phyloP scores from a whole-genome alignment of 64 coral and sea anemone species.

The Stylophora pistillata region DNA sequence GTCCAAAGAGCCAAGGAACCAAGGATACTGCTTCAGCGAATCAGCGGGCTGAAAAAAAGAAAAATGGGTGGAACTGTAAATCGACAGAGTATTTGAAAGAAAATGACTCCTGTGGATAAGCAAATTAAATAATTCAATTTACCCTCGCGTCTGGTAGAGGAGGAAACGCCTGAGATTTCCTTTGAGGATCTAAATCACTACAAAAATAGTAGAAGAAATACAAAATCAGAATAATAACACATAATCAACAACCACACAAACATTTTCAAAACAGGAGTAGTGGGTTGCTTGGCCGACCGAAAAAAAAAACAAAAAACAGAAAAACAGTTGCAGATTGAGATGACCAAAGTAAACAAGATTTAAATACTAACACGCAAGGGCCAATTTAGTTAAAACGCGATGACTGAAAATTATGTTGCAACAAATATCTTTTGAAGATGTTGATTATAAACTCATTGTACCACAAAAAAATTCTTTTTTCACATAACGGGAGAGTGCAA shows the following conservation, averaged over 20 bases:
- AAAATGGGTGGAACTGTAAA: background rate
- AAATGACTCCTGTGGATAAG: too few relatives aligned
- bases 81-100: background rate
- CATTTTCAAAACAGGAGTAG: background rate
- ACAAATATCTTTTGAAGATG: too few relatives aligned
- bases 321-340: too few relatives aligned
- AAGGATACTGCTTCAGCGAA: conserved; percentile 54
- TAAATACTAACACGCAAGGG: too few relatives aligned
- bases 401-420: too few relatives aligned
- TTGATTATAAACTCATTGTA: too few relatives aligned
- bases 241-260: background rate
- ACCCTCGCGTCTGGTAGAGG: background rate
- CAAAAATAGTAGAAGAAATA: background rate
- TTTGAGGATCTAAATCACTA: background rate
- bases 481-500: too few relatives aligned
- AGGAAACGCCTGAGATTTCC: background rate
- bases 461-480: too few relatives aligned
- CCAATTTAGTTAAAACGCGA: too few relatives aligned
- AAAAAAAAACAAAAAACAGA: too few relatives aligned
- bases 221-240: conserved; percentile 3
- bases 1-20: conserved; percentile 81
- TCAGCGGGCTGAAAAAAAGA: conserved; percentile 39
- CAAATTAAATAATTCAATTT: too few relatives aligned
- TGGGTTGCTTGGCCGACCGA: background rate
- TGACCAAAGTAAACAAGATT: too few relatives aligned